Base-by-base conservation (phyloP, 2,797 vertebrate species). In the Leptodactylus fallax region DNA sequence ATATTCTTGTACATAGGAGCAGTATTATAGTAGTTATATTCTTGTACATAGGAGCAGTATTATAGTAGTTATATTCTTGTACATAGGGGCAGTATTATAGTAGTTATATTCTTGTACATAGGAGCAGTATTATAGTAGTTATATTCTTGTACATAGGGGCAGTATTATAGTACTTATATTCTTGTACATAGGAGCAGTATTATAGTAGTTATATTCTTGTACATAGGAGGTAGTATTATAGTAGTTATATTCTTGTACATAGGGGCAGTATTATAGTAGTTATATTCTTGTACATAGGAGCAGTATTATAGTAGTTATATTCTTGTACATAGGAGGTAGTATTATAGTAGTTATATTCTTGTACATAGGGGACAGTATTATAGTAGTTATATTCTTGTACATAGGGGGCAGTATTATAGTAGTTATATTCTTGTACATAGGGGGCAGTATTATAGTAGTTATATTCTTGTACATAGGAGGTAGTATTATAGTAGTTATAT, bases 321-420 rank as follows among this genome's bases (percentile, higher is more conserved):
- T 36, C 36, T 36, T 36, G 36, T 36, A 36, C 36, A 36, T 36
- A 36, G 4, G 36, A 36, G 3, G 65, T 7, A 67, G 23, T 67
- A 67, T 67, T 67, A 67, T 69, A 69, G 67, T 69, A 69, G 25
- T 69, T 36, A 69, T 69, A 69, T 69, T 69, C 67, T 17, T 69
- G 25, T 69, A 69, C 2, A 36, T 69, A 67, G 63, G 23, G 0
- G 23, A n/a, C 10, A 67, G 63, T 63, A 23, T 63, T 23, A 63
- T 67, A 67, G 25, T 65, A 5, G 21, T 65, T 25, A 25, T 65
- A 65, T 16, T 65, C 12, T 17, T 58, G 56, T 58, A 58, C 13
- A 58, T 58, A 58, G 63, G 63, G 63, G 11, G 63, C n/a, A 25
- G 63, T 63, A 23, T 63, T 23, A 63, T 67, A 67, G 25, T 65